A percentile compares a stretch with the other conserved stretches of the same genome.
Conservation (phyloP, 2,113 vertebrate species). For the Leptobrachium leishanense region DNA sequence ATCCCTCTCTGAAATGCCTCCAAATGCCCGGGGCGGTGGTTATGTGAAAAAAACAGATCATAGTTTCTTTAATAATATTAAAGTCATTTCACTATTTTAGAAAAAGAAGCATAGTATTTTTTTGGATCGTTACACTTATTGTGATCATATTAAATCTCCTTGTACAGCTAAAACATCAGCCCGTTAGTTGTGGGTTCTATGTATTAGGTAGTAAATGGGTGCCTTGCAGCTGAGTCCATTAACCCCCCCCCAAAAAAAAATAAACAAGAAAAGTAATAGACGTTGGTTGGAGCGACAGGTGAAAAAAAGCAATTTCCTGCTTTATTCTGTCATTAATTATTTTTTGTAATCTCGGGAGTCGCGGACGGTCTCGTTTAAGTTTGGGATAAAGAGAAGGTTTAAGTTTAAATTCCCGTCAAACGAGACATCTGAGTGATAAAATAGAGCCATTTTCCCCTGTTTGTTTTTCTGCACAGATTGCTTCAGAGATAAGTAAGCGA, state of each 20-base stretch:
- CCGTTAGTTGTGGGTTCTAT: neutral
- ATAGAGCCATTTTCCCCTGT: constrained; percentile 51
- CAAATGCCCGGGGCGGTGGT: no score
- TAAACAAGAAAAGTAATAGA: no score
- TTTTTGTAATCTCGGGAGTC: constrained; percentile 69
- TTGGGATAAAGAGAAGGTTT: constrained; percentile 70
- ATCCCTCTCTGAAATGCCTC: no score
- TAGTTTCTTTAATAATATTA: no score
- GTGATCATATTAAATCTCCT: no score
- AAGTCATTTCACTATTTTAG: no score
- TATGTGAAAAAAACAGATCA: no score
- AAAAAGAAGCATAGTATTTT: no score
- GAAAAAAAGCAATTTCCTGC: constrained; percentile 80
- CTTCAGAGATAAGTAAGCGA: constrained; percentile 57
- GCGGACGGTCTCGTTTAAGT: constrained; percentile 70
- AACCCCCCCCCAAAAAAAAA: no score
- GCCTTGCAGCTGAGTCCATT: neutral
- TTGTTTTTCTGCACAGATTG: constrained; percentile 45
- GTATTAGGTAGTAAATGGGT: neutral
- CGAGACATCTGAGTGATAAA: constrained; percentile 64
- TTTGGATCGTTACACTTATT: no score
- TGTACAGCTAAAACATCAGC: no score
- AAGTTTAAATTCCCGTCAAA: constrained; percentile 68
- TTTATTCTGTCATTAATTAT: constrained; percentile 69
- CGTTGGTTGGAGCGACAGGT: constrained; percentile 56